A percentile compares a stretch with the other conserved stretches of the same genome.
phyloP scores from a whole-genome alignment of 2,888 invertebrate species.

The Poecilobothrus nobilitatus region DNA sequence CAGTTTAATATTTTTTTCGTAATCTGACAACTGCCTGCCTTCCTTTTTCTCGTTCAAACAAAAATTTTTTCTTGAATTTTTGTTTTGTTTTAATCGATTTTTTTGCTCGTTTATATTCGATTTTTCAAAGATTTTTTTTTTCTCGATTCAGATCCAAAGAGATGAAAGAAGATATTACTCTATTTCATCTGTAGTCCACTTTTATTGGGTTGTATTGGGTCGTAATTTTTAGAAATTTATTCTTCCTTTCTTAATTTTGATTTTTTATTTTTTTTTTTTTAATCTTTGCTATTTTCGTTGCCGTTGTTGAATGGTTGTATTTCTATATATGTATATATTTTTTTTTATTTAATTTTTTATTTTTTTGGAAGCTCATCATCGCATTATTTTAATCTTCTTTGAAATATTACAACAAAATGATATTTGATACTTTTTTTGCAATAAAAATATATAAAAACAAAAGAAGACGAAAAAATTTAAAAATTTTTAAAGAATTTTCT shows the following conservation, averaged over 20 bases:
- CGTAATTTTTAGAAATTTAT: background rate
- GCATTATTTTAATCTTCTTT: slow-evolving; percentile 6
- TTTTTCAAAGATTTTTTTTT: background rate
- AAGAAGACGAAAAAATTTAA: too few species aligned
- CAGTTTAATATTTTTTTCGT: too few species aligned
- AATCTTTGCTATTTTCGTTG: too few species aligned
- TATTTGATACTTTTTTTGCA: background rate
- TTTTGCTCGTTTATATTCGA: background rate
- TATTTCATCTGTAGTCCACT: background rate
- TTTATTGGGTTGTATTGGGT: background rate
- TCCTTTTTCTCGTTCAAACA: too few species aligned
- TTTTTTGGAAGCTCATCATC: slow-evolving; percentile 1
- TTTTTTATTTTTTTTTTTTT: too few species aligned
- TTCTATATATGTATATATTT: too few species aligned
- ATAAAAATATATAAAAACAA: too few species aligned
- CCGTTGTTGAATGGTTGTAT: too few species aligned
- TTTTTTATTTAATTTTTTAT: too few species aligned
- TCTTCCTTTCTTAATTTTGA: too few species aligned
- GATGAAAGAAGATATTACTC: slow-evolving; percentile 2
- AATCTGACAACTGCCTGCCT: too few species aligned
- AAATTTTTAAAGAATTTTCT: too few species aligned
- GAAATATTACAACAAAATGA: slow-evolving; percentile 1
- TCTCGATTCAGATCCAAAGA: background rate
- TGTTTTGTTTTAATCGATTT: background rate
- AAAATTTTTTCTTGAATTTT: background rate